Conservation (phyloP, 2,888 invertebrate species). For the Drosophila ochracea region DNA sequence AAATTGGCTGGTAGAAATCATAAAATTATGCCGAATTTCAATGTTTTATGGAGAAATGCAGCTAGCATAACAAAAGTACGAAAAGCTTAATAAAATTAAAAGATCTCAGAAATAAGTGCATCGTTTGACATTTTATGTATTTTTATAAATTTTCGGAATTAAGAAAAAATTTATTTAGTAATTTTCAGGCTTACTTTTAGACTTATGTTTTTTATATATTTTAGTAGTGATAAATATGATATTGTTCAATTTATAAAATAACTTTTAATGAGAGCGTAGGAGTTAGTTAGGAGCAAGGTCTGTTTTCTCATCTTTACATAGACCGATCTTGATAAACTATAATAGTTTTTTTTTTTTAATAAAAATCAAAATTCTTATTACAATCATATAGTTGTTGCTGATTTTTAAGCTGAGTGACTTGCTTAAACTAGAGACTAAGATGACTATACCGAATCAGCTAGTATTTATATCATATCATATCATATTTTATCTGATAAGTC, state of each 20-base stretch:
- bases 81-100: background rate
- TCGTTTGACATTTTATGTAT: background rate
- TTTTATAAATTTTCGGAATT: background rate
- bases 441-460: background rate
- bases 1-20: fast-evolving
- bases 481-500: background rate
- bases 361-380: background rate
- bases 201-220: too few relatives aligned
- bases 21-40: background rate
- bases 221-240: background rate
- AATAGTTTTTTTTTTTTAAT: background rate
- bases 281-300: background rate
- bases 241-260: background rate
- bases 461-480: too few relatives aligned
- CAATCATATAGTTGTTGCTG: too few relatives aligned
- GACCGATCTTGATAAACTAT: fast-evolving
- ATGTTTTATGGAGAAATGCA: background rate
- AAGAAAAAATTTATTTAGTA: background rate
- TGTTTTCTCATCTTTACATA: background rate
- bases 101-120: background rate
- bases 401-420: background rate
- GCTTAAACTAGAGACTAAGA: background rate
- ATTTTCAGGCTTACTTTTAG: background rate
- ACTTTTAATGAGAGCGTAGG: background rate
- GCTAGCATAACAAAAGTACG: background rate